A percentile compares a stretch with the other conserved stretches of the same genome.
phyloP scores from a whole-genome alignment of 1,140 invertebrate species.

The Drosophila lini region DNA sequence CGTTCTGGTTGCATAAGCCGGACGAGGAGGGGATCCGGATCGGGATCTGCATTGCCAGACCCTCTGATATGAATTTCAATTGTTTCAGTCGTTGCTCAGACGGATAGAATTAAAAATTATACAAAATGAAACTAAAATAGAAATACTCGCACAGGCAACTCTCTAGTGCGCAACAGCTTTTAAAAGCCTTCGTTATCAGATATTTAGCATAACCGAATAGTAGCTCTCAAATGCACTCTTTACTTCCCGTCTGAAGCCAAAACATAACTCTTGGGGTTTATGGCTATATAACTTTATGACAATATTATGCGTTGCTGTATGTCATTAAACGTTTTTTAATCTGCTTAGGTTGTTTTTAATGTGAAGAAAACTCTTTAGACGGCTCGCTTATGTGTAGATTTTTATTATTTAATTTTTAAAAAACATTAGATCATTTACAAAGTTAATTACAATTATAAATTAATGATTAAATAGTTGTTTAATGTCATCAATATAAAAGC shows the following conservation, averaged over 20 bases:
- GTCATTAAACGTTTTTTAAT: background rate
- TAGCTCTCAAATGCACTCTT: slow-evolving; percentile 3
- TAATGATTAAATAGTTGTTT: too few species aligned
- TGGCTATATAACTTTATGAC: slow-evolving; percentile 13
- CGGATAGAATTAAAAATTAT: slow-evolving; percentile 14
- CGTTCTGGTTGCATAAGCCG: slow-evolving; percentile 63
- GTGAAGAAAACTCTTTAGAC: background rate
- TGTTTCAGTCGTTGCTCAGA: slow-evolving; percentile 35
- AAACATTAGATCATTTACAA: background rate
- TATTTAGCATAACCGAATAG: slow-evolving; percentile 7
- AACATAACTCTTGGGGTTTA: slow-evolving; percentile 28
- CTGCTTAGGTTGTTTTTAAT: background rate
- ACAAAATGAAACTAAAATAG: slow-evolving; percentile 10
- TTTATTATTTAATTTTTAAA: background rate
- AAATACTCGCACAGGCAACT: background rate
- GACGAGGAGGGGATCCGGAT: background rate
- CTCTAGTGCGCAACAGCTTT: slow-evolving; percentile 35
- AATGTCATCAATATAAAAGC: too few species aligned
- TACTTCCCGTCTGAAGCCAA: slow-evolving; percentile 21
- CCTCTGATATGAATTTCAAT: slow-evolving; percentile 69
- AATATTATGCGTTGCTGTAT: background rate
- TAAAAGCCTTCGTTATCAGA: slow-evolving; percentile 9
- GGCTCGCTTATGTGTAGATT: background rate
- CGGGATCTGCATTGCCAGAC: slow-evolving; percentile 43
- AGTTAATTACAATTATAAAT: too few species aligned